Conservation (phyloP, 2,888 invertebrate species). For the Coelogynopora nodosa region DNA sequence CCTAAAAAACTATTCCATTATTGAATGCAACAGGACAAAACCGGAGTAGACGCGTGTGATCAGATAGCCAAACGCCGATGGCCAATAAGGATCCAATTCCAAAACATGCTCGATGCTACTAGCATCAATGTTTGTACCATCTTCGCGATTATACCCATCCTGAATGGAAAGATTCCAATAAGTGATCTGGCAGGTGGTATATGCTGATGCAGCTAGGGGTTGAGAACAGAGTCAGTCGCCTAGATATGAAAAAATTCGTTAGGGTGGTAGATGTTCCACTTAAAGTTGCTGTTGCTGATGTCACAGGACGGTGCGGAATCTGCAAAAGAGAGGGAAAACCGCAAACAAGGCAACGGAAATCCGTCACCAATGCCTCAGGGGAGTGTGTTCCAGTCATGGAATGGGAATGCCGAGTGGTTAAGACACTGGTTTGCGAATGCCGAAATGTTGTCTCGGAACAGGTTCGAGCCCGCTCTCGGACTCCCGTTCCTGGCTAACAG, state of each 20-base stretch:
- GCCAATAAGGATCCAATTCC: conserved; percentile 17
- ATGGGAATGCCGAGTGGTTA: no score
- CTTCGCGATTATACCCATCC: conserved; percentile 6
- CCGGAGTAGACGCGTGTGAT: conserved; percentile 20
- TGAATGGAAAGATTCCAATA: conserved; percentile 12
- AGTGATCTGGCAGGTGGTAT: not conserved
- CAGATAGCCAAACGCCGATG: not conserved
- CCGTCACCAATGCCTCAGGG: not conserved
- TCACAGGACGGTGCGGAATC: not conserved
- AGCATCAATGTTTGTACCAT: conserved; percentile 14
- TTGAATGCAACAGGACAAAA: not conserved
- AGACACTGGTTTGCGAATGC: no score
- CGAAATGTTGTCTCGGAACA: no score
- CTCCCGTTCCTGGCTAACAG: no score
- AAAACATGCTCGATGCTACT: conserved; percentile 14
- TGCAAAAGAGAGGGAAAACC: not conserved
- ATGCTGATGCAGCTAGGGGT: not conserved
- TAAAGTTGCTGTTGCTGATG: no score
- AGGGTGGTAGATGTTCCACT: not conserved
- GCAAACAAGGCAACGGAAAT: not conserved
- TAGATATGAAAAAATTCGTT: not conserved
- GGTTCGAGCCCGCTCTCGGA: no score
- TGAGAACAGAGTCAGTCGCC: not conserved
- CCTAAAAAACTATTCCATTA: not conserved
- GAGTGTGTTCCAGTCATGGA: no score